Evolutionary conservation across 2,888 invertebrate genomes (phyloP), one percentile per base, ranked within the genome.

Genomic region (Brachyopa scutellaris): DNA sequence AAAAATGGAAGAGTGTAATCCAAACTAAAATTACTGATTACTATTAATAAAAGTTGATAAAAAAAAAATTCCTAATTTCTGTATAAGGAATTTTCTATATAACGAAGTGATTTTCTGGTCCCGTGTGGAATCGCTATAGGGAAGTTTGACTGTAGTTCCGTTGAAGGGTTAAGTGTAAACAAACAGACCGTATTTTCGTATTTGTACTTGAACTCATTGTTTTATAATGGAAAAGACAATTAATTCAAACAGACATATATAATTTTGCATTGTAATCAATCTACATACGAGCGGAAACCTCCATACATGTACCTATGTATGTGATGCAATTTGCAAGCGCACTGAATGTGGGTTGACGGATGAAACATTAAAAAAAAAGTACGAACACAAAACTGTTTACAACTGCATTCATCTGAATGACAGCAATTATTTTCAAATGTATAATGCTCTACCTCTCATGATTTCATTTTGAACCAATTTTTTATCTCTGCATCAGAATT

Each of bases 271-370:
- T 19, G 17, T 40, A 31, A 40, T 49, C 17, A n/a, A 26, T 19
- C 45, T n/a, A n/a, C n/a, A n/a, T 9, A 36, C 47, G 7, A 69
- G 47, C 55, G 69, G 57, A 69, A 55, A 57, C 69, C 45, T 26
- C 36, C 36, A 47, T 57, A 69, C 38, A 47, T 69, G 57, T 26
- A 57, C 13, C 36, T 23, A 26, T 47, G 53, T 33, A 57, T 55
- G 29, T 57, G 47, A 57, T 69, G 57, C 66, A 51, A 53, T 53
- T 57, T 13, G 0, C 13, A 45, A 45, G 42, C 19, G 31, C 26
- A 19, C 19, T 45, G 9, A 17, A 13, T 26, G 26, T 64, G 23
- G 29, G 17, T 51, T 51, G 64, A 38, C 26, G 8, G n/a, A n/a
- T n/a, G 11, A 26, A 38, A 19, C 13, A 33, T 9, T 36, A 31